Evolutionary conservation across 2,888 invertebrate species (phyloP), one percentile per base, ranked within the genome.

Genomic region (Mallateleia sp.): DNA sequence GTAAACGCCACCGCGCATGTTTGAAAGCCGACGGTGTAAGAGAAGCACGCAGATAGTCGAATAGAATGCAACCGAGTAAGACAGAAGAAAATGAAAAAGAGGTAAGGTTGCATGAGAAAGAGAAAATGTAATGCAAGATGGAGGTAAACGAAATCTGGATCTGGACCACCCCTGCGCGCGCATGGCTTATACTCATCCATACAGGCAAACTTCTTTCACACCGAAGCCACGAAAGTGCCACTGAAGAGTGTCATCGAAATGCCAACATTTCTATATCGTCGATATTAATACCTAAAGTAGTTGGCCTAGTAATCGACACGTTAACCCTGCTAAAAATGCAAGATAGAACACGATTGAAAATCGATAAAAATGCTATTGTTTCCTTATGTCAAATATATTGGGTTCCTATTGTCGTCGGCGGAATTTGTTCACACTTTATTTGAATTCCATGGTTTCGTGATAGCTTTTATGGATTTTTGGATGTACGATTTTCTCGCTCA

Each of bases 161-260:
- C 88, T 88, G 88, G 88, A 88, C 88, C 88, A 88, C 64, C 67
- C 52, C 56, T 88, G 88, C 88, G 88, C 84, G 87, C 87, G 87
- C 87, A 81, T 22, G 14, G 18, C 45, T 60, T 45, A 52, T 28
- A 24, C n/a, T n/a, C n/a, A n/a, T 7, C 52, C 62, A 34, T 69
- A 62, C 45, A n/a, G 72, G 42, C 78, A 42, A 81, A 54, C 81
- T 78, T 69, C 77, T 77, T 86, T 78, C 58, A 82, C 81, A 50
- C 71, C 52, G 72, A 67, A 69, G 60, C 52, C 71, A 64, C 58
- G 45, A 75, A 75, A 64, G 82, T 79, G 75, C 38, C 42, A 24
- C 45, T 45, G 52, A 64, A 72, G 86, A 54, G 82, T 79, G 72
- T 67, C 72, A 67, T 86, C 71, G 38, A 85, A 85, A 85, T 75